Conservation (phyloP, 2,113 vertebrate species). For the Pseudonaja textilis region DNA sequence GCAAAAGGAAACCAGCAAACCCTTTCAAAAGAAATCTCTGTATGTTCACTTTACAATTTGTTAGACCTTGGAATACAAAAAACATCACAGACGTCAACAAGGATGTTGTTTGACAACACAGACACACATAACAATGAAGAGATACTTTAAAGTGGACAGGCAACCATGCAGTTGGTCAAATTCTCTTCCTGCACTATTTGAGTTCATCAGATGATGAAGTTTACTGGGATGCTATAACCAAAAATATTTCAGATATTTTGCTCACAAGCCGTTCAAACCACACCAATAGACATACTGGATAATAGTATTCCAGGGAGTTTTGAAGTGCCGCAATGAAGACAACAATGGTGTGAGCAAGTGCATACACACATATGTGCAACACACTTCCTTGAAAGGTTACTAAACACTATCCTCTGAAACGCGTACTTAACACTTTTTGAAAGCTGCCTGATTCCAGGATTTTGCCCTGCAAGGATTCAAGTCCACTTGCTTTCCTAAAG, state of each 20-base stretch:
- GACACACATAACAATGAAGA: not conserved
- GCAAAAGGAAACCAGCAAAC: not conserved
- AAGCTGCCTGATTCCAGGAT: not conserved
- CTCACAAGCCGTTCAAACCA: not conserved
- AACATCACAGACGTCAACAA: not conserved
- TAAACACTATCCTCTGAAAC: not conserved
- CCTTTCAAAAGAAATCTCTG: rapidly evolving
- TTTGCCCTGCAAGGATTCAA: not conserved
- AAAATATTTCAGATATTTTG: not conserved
- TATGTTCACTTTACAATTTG: not conserved
- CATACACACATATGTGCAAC: not conserved
- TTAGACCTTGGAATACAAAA: constrained; percentile 25
- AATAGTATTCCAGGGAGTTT: not conserved
- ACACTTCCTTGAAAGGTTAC: not conserved
- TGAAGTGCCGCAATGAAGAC: not conserved
- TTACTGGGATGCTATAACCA: not conserved
- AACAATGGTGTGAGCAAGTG: not conserved
- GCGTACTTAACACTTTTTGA: not conserved
- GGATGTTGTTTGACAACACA: not conserved
- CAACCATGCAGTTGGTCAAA: not conserved
- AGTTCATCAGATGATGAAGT: not conserved
- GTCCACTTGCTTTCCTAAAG: not conserved
- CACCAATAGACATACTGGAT: not conserved
- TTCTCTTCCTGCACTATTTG: not conserved
- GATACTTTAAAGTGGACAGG: rapidly evolving